These are phyloP conservation scores for Dolichomitus sp. DNA, from an alignment of 2,888 invertebrate genomes.

Conservation along the genomic window DNA sequence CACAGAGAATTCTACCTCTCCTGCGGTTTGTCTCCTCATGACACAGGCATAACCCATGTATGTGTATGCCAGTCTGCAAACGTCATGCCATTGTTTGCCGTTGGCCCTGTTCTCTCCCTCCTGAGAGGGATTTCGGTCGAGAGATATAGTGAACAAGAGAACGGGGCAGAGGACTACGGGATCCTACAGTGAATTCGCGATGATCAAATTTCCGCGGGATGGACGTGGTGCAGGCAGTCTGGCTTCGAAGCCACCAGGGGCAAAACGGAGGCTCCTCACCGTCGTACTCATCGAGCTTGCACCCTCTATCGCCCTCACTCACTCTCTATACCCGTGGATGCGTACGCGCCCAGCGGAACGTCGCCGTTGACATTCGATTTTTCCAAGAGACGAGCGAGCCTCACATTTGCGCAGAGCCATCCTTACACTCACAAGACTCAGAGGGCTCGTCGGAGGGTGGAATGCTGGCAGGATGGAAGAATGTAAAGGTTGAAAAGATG, in stretches of 20 bases:
- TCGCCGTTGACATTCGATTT: conserved; percentile 48
- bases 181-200: conserved; percentile 59
- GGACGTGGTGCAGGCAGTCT: conserved; percentile 50
- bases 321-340: conserved; percentile 23
- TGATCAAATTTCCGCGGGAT: conserved; percentile 65
- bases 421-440: not conserved
- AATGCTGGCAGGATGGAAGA: conserved; percentile 16
- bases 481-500: conserved; percentile 45
- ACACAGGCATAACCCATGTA: no score
- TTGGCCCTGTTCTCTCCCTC: conserved; percentile 17
- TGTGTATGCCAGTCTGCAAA: conserved; percentile 40
- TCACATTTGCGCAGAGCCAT: conserved; percentile 5
- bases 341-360: conserved; percentile 35
- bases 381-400: conserved; percentile 34
- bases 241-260: conserved; percentile 19
- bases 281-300: conserved; percentile 47
- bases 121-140: conserved; percentile 34
- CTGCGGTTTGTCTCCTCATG: not conserved
- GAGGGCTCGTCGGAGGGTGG: conserved; percentile 24
- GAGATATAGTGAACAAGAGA: conserved; percentile 28
- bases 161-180: conserved; percentile 22
- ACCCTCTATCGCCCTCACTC: conserved; percentile 10
- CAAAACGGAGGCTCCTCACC: conserved; percentile 35
- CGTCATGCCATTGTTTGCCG: conserved; percentile 56
- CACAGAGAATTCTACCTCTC: conserved; percentile 12